Evolutionary conservation across 2,113 vertebrate genomes (phyloP), one percentile per base, ranked within the genome.

Genomic region (Polypterus senegalus): DNA sequence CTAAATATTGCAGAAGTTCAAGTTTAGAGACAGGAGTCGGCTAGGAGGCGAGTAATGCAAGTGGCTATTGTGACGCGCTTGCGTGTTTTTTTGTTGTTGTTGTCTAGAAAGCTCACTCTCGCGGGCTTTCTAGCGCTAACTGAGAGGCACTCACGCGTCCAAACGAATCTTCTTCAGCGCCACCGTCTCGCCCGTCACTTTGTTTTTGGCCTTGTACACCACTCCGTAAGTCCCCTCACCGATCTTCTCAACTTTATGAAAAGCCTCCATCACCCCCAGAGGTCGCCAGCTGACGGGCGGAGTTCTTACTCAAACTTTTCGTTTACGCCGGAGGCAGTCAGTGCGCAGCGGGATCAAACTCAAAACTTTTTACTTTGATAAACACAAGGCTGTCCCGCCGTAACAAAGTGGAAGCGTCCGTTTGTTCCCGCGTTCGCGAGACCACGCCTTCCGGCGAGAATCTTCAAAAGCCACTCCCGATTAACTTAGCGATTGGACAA

Each of bases 191-290:
- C 93, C 93, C 0, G 92, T 95, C 69, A 89, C 64, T 74, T 94
- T 92, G 75, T 95, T 93, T 70, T 89, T 90, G 27, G 92, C 92
- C 76, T 97, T 97, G 62, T 97, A 97, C 56, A 95, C 93, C 60
- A 95, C 93, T 4, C 92, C 92, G 60, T 95, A 97, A 46, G 93
- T 97, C 51, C 93, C 93, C 64, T 95, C 92, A 54, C 92, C 92
- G 61, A 97, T 95, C 83, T 97, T 97, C 65, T 97, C 93, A 69
- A 95, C 93, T 76, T 97, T 95, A 81, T 95, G 93, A 79, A 95
- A 97, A 58, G 88, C 80, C 62, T 97, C 92, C 93, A 94, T 97
- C 68, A 66, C 49, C 2, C 46, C 48, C 9, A 3, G 27, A 70
- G 71, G 61, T 65, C 49, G 54, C 58, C 3, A 58, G 1, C 27